Evolutionary conservation across 2,888 invertebrate genomes (phyloP).

Genomic region (Malthinus flaveolus): DNA sequence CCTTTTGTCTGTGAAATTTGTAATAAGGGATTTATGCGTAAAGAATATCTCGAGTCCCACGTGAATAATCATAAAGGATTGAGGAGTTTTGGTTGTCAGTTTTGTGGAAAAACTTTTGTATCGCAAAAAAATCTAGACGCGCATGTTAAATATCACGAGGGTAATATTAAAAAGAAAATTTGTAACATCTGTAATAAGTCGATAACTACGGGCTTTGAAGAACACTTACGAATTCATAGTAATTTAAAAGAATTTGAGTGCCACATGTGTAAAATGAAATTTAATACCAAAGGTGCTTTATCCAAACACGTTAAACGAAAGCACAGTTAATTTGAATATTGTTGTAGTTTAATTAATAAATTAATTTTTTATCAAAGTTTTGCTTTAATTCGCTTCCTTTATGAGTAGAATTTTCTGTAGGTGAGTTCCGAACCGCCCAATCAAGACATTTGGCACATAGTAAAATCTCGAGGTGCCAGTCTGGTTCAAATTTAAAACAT

Average conservation of each 20-base stretch:
- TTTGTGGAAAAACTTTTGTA: constrained; percentile 49
- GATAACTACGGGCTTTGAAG: constrained; percentile 47
- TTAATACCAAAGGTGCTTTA: constrained; percentile 50
- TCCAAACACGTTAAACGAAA: constrained; percentile 50
- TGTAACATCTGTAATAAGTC: constrained; percentile 51
- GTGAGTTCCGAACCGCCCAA: too few relatives aligned
- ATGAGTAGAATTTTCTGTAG: too few relatives aligned
- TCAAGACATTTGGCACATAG: too few relatives aligned
- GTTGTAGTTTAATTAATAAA: neutral
- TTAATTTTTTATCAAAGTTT: neutral
- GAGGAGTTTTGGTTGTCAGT: constrained; percentile 46
- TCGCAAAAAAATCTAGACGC: constrained; percentile 51
- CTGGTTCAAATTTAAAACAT: too few relatives aligned
- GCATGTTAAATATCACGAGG: constrained; percentile 49
- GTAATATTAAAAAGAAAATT: constrained; percentile 42
- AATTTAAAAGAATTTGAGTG: constrained; percentile 51
- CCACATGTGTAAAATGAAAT: constrained; percentile 45
- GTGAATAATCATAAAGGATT: constrained; percentile 49
- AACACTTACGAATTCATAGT: constrained; percentile 50
- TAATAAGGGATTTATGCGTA: constrained; percentile 50
- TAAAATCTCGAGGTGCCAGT: too few relatives aligned
- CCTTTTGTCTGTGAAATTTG: constrained; percentile 48
- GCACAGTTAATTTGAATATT: constrained; percentile 33
- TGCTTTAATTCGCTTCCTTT: too few relatives aligned
- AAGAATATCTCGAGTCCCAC: constrained; percentile 52